Evolutionary conservation across 1,140 invertebrate genomes (phyloP).

Genomic region (Drosophila cardini): DNA sequence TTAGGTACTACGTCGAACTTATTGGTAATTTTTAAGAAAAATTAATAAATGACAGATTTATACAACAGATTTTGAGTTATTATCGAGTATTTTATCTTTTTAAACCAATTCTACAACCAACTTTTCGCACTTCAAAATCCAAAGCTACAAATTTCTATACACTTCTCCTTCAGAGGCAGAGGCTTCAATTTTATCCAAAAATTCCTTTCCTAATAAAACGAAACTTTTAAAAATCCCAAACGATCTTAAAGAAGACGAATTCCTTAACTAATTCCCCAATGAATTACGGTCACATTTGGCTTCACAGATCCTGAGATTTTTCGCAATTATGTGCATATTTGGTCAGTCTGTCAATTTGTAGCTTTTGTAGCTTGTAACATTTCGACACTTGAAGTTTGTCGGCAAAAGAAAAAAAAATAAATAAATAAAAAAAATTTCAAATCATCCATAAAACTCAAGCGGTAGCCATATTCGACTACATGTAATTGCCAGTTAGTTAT

Average conservation of each 20-base stretch:
- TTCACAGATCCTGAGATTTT: constrained; percentile 19
- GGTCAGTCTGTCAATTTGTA: constrained; percentile 34
- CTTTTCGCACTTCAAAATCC: no score
- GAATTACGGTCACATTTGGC: background rate
- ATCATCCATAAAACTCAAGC: constrained; percentile 19
- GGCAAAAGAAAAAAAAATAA: background rate
- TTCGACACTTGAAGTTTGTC: constrained; percentile 19
- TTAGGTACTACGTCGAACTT: background rate
- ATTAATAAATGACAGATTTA: no score
- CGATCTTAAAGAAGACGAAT: background rate
- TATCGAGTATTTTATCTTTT: no score
- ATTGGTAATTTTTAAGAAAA: no score
- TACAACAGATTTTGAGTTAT: no score
- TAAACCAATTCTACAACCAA: no score
- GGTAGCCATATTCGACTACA: constrained; percentile 17
- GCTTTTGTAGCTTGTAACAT: constrained; percentile 15
- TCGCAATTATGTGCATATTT: constrained; percentile 25
- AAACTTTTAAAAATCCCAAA: background rate
- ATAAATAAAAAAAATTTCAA: background rate
- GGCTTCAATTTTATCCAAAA: no score
- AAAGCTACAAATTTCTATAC: no score
- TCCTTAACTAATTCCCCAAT: background rate
- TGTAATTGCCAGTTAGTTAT: constrained; percentile 47
- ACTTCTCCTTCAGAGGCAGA: no score
- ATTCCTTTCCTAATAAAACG: background rate